Base-by-base conservation (phyloP, 2,113 vertebrate genomes). In the Nothoprocta pentlandii region DNA sequence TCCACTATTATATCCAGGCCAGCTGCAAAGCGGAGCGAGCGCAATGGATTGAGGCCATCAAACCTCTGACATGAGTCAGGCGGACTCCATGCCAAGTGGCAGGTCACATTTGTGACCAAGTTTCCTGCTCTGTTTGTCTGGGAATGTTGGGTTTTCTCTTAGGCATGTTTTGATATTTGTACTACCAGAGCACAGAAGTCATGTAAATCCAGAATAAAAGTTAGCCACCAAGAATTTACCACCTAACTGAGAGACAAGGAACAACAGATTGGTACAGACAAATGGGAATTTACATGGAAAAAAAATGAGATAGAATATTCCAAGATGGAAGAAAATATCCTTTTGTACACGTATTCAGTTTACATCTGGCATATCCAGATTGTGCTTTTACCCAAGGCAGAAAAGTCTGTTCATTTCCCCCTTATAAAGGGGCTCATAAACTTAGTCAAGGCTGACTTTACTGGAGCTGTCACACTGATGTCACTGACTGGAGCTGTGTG, bases 11-110 rank as follows among this genome's bases (percentile, higher is more conserved):
- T 81, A 99, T 99, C 85, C 99, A 99, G 97, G 98, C 99, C 49
- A 99, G 99, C 78, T 98, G 97, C 86, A 97, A 98, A 53, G 96
- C 98, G 94, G 98, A 99, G 92, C 98, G 99, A 97, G 97, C 97
- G 75, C 98, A 98, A 69, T 99, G 99, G 99, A 98, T 99, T 44
- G 98, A 99, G 66, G 98, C 99, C 26, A 99, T 99, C 94, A 98
- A 98, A 94, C 93, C 97, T 74, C 95, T 98, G 66, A 98, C 98
- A 92, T 98, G 97, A 96, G 36, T 44, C 39, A 66, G n/a, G 17
- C n/a, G 49, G 63, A 90, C 76, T 89, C 41, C 21, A 21, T 49
- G 69, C 5, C 71, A 63, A 81, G 85, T 16, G 25, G 30, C 2
- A 74, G 91, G 68, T 68, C 51, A 41, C 53, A 32, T 28, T 75